Conservation (phyloP, 37 sponge, comb jelly and placozoan genomes). For the Lycopodina hypogea region DNA sequence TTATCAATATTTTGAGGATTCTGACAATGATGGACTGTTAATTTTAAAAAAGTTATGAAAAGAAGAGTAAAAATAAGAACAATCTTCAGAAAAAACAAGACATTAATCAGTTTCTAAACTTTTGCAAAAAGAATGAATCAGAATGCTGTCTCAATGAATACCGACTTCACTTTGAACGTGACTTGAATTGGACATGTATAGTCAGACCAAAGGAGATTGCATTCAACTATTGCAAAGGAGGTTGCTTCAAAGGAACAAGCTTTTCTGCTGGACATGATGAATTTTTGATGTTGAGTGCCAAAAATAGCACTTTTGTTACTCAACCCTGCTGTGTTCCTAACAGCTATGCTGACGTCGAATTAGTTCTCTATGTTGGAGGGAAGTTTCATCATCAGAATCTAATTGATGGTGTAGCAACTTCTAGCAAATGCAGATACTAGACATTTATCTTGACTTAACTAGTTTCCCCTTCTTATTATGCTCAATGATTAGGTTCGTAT, state of each 20-base stretch:
- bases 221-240: constrained; percentile 57
- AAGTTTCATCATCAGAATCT: neutral
- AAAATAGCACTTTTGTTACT: constrained; percentile 46
- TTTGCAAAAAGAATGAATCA: neutral
- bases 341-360: neutral
- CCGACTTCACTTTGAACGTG: constrained; percentile 27
- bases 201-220: constrained; percentile 10
- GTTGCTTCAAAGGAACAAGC: constrained; percentile 32
- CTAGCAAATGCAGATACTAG: constrained; percentile 43
- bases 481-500: too few relatives aligned
- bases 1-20: neutral
- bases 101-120: too few relatives aligned
- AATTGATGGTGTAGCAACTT: neutral
- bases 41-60: neutral
- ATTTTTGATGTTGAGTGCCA: constrained; percentile 1
- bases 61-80: neutral
- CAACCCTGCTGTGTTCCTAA: constrained; percentile 69
- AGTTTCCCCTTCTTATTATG: too few relatives aligned
- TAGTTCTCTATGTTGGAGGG: constrained; percentile 4
- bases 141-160: constrained; percentile 25
- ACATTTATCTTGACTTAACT: too few relatives aligned
- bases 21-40: neutral
- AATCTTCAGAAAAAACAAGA: neutral
- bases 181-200: constrained; percentile 41
- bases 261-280: neutral